Conservation (phyloP, 2,888 invertebrate genomes). For the Drepanosiphum platanoidis region DNA sequence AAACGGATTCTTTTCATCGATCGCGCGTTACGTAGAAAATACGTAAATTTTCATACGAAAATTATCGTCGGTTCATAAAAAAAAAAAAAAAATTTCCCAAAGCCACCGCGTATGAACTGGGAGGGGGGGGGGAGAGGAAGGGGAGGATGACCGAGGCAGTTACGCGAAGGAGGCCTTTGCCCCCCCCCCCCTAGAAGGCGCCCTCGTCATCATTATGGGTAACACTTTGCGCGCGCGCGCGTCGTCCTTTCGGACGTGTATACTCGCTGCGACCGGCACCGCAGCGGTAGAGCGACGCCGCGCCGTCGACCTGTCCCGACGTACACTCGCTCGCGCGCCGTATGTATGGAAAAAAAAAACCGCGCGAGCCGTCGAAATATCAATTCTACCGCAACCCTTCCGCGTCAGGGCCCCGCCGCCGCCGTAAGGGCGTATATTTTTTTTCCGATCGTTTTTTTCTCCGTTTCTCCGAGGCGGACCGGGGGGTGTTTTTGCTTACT, state of each 20-base stretch:
- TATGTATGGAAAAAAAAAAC: no score
- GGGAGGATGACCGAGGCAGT: no score
- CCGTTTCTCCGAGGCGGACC: neutral
- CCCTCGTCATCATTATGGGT: neutral
- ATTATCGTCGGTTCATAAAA: no score
- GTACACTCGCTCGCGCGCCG: neutral
- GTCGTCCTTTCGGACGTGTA: neutral
- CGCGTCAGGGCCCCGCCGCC: neutral
- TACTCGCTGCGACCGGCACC: neutral
- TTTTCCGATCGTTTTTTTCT: no score
- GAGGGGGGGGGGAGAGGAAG: no score
- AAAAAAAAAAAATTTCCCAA: no score
- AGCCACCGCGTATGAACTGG: no score
- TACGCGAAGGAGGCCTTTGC: no score
- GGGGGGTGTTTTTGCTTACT: neutral
- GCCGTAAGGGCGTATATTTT: neutral
- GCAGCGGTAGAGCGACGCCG: neutral
- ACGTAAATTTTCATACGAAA: no score
- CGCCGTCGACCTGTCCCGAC: no score
- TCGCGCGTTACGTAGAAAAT: no score
- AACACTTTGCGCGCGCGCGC: neutral
- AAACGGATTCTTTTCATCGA: no score
- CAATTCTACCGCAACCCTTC: conserved; percentile 7
- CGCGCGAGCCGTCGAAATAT: conserved; percentile 15
- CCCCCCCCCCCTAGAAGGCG: neutral